A percentile compares a stretch with the other conserved stretches of the same genome.
Conservation (phyloP, 2,113 vertebrate genomes). For the Charina bottae region DNA sequence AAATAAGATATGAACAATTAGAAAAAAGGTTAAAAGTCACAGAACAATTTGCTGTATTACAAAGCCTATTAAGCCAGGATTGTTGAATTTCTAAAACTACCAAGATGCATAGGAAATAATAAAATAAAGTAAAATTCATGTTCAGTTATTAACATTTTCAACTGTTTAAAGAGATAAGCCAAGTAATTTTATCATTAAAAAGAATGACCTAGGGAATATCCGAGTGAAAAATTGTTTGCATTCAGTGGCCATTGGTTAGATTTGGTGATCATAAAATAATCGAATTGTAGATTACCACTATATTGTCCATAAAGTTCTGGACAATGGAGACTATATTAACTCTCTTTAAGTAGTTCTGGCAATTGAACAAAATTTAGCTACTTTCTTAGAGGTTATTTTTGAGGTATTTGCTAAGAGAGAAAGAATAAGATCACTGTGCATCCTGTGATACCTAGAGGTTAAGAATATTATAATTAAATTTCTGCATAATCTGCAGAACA, state of each 20-base stretch:
- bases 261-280: background rate
- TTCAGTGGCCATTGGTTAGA: background rate
- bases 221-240: background rate
- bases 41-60: background rate
- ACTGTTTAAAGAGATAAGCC: background rate
- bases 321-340: background rate
- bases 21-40: background rate
- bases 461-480: background rate
- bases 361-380: background rate
- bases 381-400: background rate
- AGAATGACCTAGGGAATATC: background rate
- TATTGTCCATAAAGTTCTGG: background rate
- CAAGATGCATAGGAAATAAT: background rate
- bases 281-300: background rate
- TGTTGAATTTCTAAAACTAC: background rate
- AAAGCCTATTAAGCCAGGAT: background rate
- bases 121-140: background rate
- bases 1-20: background rate
- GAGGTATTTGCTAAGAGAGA: background rate
- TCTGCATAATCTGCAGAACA: background rate
- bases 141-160: background rate
- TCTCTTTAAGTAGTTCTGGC: background rate
- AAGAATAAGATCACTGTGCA: background rate
- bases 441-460: background rate
- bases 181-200: background rate